Base-by-base conservation (phyloP, 2,797 vertebrate species). In the Mallotus villosus region DNA sequence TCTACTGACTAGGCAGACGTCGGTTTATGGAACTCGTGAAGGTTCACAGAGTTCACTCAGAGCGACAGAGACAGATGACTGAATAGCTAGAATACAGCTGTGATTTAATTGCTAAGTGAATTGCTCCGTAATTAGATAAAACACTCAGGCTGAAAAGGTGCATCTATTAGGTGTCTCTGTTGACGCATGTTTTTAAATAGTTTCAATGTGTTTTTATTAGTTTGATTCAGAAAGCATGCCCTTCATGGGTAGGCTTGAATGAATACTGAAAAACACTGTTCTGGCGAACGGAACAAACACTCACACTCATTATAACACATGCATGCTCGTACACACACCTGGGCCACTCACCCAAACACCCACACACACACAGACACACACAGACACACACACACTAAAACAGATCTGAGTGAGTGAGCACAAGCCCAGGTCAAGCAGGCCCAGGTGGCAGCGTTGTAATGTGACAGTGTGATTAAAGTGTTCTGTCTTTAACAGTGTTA, bases 381-480 rank as follows among this genome's bases (percentile, higher is more conserved):
- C 68, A 72, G 61, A 63, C 63, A 60, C 67, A 74, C 78, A 76
- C 63, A 68, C 71, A 11, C 32, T 72, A 53, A 76, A 41, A 70
- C 66, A 14, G 61, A 34, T 27, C 19, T 32, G 29, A 34, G 61
- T 5, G 61, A 34, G 61, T 19, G 29, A 75, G 76, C 75, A 67
- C 63, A 58, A 71, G 69, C 78, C 78, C 57, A 0, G 87, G 89
- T 87, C 86, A 85, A 4, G 60, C 60, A 70, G 78, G 78, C 84
- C 84, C 79, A 64, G 87, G 86, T 87, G 85, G 82, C 81, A 27
- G 65, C 77, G 73, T 79, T 81, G 80, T 82, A 83, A 87, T 78
- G 84, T 90, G 90, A 89, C 89, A 91, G 78, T 37, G 79, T 90
- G 88, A 92, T 92, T 92, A 86, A 92, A 70, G 82, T 82, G 74